phyloP scores from a whole-genome alignment of 2,113 vertebrate genomes.

The Formicarius rufipectus region DNA sequence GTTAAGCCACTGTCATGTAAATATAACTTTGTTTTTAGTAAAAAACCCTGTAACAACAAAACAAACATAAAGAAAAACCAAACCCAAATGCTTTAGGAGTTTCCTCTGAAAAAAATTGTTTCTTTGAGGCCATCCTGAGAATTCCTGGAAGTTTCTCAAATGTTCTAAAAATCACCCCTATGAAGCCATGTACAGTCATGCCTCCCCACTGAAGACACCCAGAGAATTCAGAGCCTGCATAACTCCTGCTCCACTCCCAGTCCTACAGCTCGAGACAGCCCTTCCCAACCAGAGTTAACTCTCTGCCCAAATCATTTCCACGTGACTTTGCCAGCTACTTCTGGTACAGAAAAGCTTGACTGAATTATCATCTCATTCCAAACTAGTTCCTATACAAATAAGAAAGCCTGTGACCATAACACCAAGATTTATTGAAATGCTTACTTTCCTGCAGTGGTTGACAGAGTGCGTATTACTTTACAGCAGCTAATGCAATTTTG shows the following conservation, averaged over 20 bases:
- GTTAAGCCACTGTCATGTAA: neutral
- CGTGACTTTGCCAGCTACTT: neutral
- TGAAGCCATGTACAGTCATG: neutral
- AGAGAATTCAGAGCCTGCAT: neutral
- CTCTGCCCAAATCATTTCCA: neutral
- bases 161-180: neutral
- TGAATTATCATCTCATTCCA: neutral
- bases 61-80: neutral
- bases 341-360: neutral
- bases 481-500: neutral
- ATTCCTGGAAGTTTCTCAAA: neutral
- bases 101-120: neutral
- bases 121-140: neutral
- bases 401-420: neutral
- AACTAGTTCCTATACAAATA: neutral
- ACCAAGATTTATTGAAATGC: neutral
- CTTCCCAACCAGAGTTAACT: neutral
- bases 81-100: neutral
- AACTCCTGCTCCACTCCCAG: neutral
- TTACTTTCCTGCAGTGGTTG: neutral
- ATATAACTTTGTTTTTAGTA: neutral
- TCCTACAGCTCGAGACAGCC: neutral
- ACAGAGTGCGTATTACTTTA: neutral
- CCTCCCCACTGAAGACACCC: neutral
- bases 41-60: neutral